Base-by-base conservation (phyloP, 2,888 invertebrate species). In the Hydropsyche betteni region DNA sequence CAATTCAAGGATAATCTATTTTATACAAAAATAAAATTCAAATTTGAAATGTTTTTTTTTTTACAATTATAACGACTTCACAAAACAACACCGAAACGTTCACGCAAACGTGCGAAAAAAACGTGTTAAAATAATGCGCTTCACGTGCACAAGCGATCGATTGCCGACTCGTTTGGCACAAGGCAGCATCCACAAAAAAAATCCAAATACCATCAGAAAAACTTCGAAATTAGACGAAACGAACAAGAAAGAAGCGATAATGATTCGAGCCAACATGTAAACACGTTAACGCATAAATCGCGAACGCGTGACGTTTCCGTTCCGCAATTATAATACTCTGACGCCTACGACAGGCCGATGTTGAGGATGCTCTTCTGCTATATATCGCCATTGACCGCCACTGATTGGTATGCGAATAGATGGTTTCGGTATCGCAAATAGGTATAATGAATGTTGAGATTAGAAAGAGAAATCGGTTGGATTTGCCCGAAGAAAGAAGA, bases 351-450 rank as follows among this genome's bases (percentile, higher is more conserved):
- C 14, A 74, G 34, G 8, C 69, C 50, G 34, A 64, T 53, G 70
- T 51, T 34, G 36, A 44, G 50, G 34, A 24, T 24, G 12, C 14
- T 7, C 55, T n/a, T 7, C 55, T 6, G 24, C 24, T 24, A 68
- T 14, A 8, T 36, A 44, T 75, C 70, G 75, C 69, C 70, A 75
- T 69, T 75, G 75, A 75, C 75, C 70, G 16, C 34, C 68, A 61
- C 69, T 58, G 71, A 75, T 75, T 75, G 61, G 64, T 44, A 14
- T 64, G 71, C 55, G 38, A 72, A 72, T 72, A 72, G 61, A 10
- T 24, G 12, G 14, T 10, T 33, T n/a, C 33, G 34, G 10, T 36
- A 24, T 52, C 71, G 72, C 75, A 75, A 75, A 72, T 71, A 72
- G 75, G 50, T 51, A 61, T 58, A 70, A 44, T 10, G 10, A 2